Evolutionary conservation across 2,797 vertebrate species (phyloP), one percentile per base, ranked within the genome.

Genomic region (Valencia hispanica): DNA sequence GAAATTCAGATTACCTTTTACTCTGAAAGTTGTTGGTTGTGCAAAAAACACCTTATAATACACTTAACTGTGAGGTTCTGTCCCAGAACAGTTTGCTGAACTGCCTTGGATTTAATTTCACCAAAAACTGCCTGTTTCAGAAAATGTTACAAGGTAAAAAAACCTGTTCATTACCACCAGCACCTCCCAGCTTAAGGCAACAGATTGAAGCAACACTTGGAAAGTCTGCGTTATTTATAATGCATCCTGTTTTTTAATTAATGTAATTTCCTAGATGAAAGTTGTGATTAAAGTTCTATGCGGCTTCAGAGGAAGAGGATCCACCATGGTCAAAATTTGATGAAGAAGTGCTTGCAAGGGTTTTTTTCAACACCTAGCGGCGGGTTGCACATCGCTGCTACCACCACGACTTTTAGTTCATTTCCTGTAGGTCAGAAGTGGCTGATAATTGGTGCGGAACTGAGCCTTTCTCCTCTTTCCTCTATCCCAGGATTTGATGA

Each of bases 401-500:
- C 51, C 39, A 73, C 70, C 63, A 51, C 27, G 70, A 50, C 79
- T 79, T 86, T 78, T 45, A 30, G 74, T 75, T 86, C 47, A 85
- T 92, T 93, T 92, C 86, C 90, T 89, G 71, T 82, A 87, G 88
- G 86, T 86, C 82, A 65, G 61, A 88, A 78, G 78, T 80, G 83
- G 70, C 79, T 78, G 79, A 79, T 93, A 92, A 91, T 91, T 89
- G 88, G 88, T 83, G 77, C 84, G 68, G 91, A 92, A 89, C 84
- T 88, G 70, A 92, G 81, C 79, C 51, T 53, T 88, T 83, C 79
- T 85, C 77, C 63, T 82, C 55, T 84, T 79, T 88, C 83, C 76
- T 85, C 65, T 75, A 3, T 84, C 70, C 53, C 93, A 98, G 97
- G 97, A 32, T 98, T 98, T 57, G 97, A 98, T 87, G 94, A 96